Base-by-base conservation (phyloP, 1,140 invertebrate species). In the Trissolcus basalis region DNA sequence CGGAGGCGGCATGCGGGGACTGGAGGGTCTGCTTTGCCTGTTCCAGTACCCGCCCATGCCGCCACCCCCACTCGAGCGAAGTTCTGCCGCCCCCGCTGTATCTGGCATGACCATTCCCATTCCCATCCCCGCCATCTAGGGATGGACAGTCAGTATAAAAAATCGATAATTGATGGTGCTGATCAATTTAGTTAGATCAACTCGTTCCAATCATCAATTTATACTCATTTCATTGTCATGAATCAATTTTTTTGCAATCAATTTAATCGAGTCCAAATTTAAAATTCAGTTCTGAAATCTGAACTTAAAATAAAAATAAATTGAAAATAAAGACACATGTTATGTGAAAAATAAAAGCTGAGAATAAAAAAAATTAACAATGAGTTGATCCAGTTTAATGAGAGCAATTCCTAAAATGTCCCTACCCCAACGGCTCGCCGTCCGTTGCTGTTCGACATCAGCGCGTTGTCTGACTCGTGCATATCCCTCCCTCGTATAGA, bases 21-120 rank as follows among this genome's bases (percentile, higher is more conserved):
- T 88, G 83, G 87, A 87, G 84, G 87, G 87, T 87, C 87, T 89
- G 70, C 87, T 88, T 78, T 87, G 88, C 84, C 90, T 82, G 78
- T 77, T 88, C 90, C 90, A 91, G 85, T 89, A 90, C 75, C 90
- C 90, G 83, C 89, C 89, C 85, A 87, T 86, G 81, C 86, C 82
- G 74, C 90, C 88, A 65, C 86, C 86, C 60, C 86, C 74, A 77
- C 74, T 54, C 64, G 71, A 75, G 50, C 67, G 71, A 41, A 61
- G 67, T 68, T 77, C 74, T 39, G 80, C 72, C 58, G 84, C 82
- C 78, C 88, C 72, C 89, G 88, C 77, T 72, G 63, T 74, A 77
- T 82, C 83, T 78, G 85, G 84, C 65, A 87, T 86, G 53, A 83
- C 84, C 82, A 81, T 88, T 85, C 77, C 82, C 78, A 80, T 80